Evolutionary conservation across 2,113 vertebrate genomes (phyloP), one percentile per base, ranked within the genome.

Genomic region (Podocnemis expansa): DNA sequence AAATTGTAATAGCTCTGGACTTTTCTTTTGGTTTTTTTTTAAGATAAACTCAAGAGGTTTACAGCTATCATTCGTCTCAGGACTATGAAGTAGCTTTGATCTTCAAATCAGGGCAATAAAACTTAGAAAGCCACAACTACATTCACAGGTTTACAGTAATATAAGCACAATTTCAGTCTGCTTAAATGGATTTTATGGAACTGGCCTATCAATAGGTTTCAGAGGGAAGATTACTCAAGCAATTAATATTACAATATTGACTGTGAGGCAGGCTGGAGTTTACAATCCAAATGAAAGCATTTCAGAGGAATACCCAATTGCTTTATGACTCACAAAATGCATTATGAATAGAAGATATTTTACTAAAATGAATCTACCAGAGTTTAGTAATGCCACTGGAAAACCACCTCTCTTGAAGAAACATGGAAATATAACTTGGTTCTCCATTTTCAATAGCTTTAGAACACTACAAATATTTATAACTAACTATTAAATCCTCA

Each of bases 121-220:
- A 11, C 34, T 22, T 2, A 63, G 73, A n/a, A 63, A 87, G 1
- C 2, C 25, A 2, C 17, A 70, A 2, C 24, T 52, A 51, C 10
- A 70, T 0, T n/a, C n/a, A n/a, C n/a, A n/a, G n/a, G n/a, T n/a
- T n/a, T n/a, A n/a, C n/a, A n/a, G n/a, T 73, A 67, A 52, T 24
- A 82, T 5, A 54, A 85, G 14, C 25, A 0, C 41, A 87, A 47
- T 24, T 5, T 21, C 1, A 12, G 8, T 11, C 27, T 52, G 5
- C 24, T 89, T 45, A 78, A 88, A 22, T 1, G 5, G 76, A 22
- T 24, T 84, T 82, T 8, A 22, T 38, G 76, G 24, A 21, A 0
- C 12, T 41, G 7, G 2, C 27, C 19, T 78, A 75, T 16, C 21
- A 1, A 13, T 16, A 38, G 1, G 4, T n/a, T 83, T 78, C 29